These are phyloP conservation scores for Hecatera dysodea DNA, from an alignment of 2,888 invertebrate species.

Conservation along the genomic window DNA sequence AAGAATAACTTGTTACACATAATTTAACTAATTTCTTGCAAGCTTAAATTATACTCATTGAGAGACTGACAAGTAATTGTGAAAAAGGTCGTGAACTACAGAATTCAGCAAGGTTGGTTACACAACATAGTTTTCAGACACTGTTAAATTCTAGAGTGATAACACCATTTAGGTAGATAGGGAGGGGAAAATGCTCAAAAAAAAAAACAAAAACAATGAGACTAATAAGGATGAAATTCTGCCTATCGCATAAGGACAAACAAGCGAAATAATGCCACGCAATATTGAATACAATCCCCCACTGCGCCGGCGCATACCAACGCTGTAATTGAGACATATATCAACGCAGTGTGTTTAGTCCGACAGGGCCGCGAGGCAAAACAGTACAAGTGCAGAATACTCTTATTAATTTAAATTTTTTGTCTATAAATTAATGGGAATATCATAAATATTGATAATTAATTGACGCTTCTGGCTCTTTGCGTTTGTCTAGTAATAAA, in stretches of 20 bases:
- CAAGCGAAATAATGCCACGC: constrained; percentile 56
- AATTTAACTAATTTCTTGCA: too few species aligned
- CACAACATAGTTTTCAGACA: background rate
- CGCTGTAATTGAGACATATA: constrained; percentile 86
- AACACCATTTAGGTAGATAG: background rate
- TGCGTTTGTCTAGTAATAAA: constrained; percentile 55
- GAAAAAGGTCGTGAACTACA: too few species aligned
- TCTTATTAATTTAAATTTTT: constrained; percentile 56
- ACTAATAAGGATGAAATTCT: constrained; percentile 41
- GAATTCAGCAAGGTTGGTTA: too few species aligned
- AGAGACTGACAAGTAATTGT: too few species aligned
- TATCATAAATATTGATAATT: constrained; percentile 63
- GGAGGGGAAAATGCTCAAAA: background rate
- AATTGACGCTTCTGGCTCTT: constrained; percentile 57
- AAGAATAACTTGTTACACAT: too few species aligned
- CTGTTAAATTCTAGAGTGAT: background rate
- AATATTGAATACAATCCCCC: constrained; percentile 79
- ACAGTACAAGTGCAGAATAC: constrained; percentile 60
- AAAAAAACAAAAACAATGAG: constrained; percentile 8
- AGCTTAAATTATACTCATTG: too few species aligned
- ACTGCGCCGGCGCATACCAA: constrained; percentile 78
- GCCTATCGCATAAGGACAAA: constrained; percentile 66
- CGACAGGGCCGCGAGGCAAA: constrained; percentile 60
- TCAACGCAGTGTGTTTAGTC: constrained; percentile 71
- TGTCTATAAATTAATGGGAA: constrained; percentile 58